Evolutionary conservation across 1,140 invertebrate genomes (phyloP).

Genomic region (Phocides pigmalion): DNA sequence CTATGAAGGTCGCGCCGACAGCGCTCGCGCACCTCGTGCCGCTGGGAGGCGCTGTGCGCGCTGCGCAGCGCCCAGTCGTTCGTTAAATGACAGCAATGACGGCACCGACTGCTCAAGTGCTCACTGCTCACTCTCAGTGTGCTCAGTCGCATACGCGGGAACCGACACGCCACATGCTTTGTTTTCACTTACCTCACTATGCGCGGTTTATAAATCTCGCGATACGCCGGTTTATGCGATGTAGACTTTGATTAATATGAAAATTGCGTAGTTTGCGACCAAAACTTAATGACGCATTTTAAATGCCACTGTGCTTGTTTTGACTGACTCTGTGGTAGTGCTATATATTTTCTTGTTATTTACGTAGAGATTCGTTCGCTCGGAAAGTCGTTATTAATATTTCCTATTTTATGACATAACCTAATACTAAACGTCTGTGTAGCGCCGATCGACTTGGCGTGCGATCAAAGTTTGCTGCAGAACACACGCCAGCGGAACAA

Average conservation of each 20-base stretch:
- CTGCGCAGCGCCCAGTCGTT: not conserved
- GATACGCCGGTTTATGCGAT: conserved; percentile 22
- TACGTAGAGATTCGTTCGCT: conserved; percentile 30
- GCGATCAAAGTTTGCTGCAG: conserved; percentile 47
- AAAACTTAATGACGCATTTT: not conserved
- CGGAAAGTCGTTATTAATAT: conserved; percentile 48
- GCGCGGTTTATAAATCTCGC: conserved; percentile 1
- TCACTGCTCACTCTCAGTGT: conserved; percentile 38
- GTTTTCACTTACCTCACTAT: conserved; percentile 14
- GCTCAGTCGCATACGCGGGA: conserved; percentile 55
- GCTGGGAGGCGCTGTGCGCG: conserved; percentile 27
- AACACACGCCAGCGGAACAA: conserved; percentile 46
- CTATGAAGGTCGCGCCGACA: conserved; percentile 5
- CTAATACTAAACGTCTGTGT: conserved; percentile 40
- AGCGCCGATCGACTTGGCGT: conserved; percentile 45
- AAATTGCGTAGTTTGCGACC: not conserved
- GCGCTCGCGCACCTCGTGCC: conserved; percentile 7
- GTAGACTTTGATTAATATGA: not conserved
- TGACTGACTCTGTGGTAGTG: conserved; percentile 19
- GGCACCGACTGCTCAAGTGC: conserved; percentile 35
- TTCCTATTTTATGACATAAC: conserved; percentile 48
- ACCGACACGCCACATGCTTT: conserved; percentile 44
- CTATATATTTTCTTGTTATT: conserved; percentile 25
- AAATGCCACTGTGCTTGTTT: not conserved
- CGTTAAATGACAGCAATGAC: not conserved